Evolutionary conservation across 2,797 vertebrate genomes (phyloP).

Genomic region (Labroides dimidiatus): DNA sequence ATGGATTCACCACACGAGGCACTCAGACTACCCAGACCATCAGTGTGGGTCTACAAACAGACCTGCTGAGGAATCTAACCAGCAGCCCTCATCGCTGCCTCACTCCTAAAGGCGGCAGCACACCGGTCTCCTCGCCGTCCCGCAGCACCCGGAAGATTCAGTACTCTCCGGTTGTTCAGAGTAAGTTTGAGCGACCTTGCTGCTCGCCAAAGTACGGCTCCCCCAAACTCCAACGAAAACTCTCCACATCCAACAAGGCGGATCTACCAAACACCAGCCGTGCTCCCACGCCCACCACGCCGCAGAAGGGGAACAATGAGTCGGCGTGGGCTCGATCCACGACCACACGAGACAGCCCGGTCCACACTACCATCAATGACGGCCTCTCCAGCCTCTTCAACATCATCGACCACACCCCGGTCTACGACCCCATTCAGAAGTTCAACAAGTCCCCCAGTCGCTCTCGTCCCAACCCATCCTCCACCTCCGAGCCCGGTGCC

Average conservation of each 20-base stretch:
- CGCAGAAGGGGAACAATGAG: conserved; percentile 94
- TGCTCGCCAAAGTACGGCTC: conserved; percentile 98
- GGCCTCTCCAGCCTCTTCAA: conserved; percentile 99
- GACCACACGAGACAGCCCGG: conserved; percentile 96
- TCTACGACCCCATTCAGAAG: conserved; percentile 89
- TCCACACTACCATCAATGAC: conserved; percentile 97
- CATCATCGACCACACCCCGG: conserved; percentile 96
- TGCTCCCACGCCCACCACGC: conserved; percentile 78
- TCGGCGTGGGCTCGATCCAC: conserved; percentile 99
- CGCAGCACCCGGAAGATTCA: conserved; percentile 92
- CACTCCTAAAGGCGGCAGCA: conserved; percentile 92
- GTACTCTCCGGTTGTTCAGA: conserved; percentile 92
- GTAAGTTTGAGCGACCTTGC: conserved; percentile 96
- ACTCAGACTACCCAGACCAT: conserved; percentile 95
- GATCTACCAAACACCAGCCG: conserved; percentile 84
- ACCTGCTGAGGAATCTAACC: conserved; percentile 90
- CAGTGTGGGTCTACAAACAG: conserved; percentile 95
- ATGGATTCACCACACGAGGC: conserved; percentile 88
- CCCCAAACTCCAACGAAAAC: conserved; percentile 95
- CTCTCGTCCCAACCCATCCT: conserved; percentile 82
- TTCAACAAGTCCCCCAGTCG: conserved; percentile 89
- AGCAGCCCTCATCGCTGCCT: conserved; percentile 98
- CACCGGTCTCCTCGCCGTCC: conserved; percentile 94
- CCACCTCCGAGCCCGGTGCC: conserved; percentile 68
- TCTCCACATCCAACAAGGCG: conserved; percentile 82